Conservation (phyloP, 2,888 invertebrate species). For the Miltochrista miniata region DNA sequence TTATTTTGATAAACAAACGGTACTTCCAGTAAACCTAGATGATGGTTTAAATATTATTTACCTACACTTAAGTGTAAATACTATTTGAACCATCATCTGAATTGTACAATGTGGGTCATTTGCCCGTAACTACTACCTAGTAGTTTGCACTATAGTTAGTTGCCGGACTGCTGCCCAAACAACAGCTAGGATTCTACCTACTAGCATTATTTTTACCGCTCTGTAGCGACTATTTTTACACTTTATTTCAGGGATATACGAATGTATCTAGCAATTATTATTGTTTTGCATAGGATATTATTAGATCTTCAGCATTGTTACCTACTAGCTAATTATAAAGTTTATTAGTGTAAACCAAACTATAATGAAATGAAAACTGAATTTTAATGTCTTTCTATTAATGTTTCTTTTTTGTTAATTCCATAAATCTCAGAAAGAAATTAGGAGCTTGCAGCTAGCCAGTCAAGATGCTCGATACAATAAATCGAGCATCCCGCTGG, state of each 20-base stretch:
- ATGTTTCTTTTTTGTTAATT: no score
- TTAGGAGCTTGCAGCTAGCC: no score
- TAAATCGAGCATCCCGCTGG: no score
- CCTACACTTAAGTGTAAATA: no score
- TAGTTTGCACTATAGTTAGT: conserved; percentile 28
- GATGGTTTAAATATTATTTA: no score
- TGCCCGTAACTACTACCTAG: conserved; percentile 10
- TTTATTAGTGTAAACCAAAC: no score
- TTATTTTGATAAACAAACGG: no score
- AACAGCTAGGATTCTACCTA: conserved; percentile 38
- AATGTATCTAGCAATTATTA: conserved; percentile 41
- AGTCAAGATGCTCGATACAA: no score
- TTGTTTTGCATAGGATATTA: conserved; percentile 50
- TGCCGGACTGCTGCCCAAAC: conserved; percentile 31
- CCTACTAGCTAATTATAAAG: not conserved
- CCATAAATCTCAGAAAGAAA: no score
- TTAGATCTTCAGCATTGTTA: not conserved
- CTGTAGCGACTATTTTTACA: conserved; percentile 65
- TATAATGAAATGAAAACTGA: no score
- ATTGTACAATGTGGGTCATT: conserved; percentile 23
- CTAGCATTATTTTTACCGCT: conserved; percentile 58
- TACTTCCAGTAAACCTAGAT: no score
- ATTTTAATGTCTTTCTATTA: no score
- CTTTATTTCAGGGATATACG: conserved; percentile 54
- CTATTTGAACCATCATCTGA: not conserved